A percentile compares a stretch with the other conserved stretches of the same genome.
These are phyloP conservation scores for Aporophyla lueneburgensis DNA, from an alignment of 2,888 invertebrate species.

Conservation along the genomic window DNA sequence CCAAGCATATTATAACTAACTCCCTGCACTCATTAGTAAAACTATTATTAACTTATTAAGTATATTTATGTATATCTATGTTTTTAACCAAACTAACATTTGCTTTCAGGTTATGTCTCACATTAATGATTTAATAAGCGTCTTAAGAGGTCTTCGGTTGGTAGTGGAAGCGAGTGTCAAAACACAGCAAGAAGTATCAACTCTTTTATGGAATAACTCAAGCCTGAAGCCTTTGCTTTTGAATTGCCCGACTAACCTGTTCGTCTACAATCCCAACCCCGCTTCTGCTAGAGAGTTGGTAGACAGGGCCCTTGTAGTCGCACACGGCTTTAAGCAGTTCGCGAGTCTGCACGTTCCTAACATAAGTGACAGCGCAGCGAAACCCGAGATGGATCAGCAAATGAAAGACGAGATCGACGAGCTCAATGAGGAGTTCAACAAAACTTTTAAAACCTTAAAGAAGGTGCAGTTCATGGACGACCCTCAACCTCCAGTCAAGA, in stretches of 20 bases:
- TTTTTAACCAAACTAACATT: constrained; percentile 72
- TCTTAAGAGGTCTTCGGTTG: constrained; percentile 93
- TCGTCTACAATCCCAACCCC: constrained; percentile 76
- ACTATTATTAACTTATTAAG: constrained; percentile 3
- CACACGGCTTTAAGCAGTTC: constrained; percentile 93
- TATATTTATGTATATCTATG: constrained; percentile 46
- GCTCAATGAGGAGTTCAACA: constrained; percentile 85
- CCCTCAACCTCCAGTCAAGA: constrained; percentile 10
- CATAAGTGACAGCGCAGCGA: constrained; percentile 72
- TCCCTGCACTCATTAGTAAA: constrained; percentile 2
- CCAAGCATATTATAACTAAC: constrained; percentile 3
- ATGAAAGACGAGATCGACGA: constrained; percentile 84
- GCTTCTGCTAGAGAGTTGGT: constrained; percentile 84
- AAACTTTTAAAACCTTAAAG: constrained; percentile 84
- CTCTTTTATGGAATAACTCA: constrained; percentile 93
- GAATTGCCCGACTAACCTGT: constrained; percentile 80
- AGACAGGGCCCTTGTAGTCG: constrained; percentile 93
- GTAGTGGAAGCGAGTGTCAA: constrained; percentile 92
- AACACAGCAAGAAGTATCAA: constrained; percentile 92
- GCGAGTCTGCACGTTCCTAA: constrained; percentile 82
- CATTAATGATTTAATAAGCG: constrained; percentile 92
- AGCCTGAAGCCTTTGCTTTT: constrained; percentile 90
- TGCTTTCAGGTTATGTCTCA: constrained; percentile 90
- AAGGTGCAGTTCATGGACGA: constrained; percentile 65
- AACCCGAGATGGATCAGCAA: constrained; percentile 78